Percentiles rank a stretch among this genome's conserved stretches.
These are phyloP conservation scores for Hetaerina americana DNA, from an alignment of 1,140 invertebrate species.

Conservation along the genomic window DNA sequence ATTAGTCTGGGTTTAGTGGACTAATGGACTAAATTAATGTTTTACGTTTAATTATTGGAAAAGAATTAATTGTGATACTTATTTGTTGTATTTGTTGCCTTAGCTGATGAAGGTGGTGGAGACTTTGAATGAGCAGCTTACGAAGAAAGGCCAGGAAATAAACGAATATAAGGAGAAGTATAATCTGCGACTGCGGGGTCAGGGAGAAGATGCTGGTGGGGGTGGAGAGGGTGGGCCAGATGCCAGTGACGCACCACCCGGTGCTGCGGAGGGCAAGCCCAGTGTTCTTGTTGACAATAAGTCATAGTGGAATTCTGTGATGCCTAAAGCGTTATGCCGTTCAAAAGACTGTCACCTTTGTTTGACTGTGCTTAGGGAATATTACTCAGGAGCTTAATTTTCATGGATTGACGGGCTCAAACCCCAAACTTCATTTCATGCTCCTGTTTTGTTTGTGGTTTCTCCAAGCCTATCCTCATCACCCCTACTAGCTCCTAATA, in stretches of 20 bases:
- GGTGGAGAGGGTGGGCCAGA: neutral
- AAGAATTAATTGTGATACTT: neutral
- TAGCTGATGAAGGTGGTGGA: conserved; percentile 64
- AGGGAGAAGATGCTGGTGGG: conserved; percentile 31
- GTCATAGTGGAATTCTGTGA: neutral
- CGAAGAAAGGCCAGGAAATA: conserved; percentile 78
- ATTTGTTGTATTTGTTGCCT: conserved; percentile 19
- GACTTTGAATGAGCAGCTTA: conserved; percentile 63
- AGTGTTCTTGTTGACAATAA: neutral
- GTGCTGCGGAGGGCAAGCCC: neutral
- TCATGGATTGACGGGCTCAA: too few relatives aligned
- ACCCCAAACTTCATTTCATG: too few relatives aligned
- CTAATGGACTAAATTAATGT: too few relatives aligned
- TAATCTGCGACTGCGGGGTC: conserved; percentile 64
- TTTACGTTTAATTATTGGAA: too few relatives aligned
- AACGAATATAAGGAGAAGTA: conserved; percentile 87
- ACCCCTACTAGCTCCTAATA: too few relatives aligned
- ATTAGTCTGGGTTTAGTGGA: too few relatives aligned
- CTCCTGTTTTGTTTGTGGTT: too few relatives aligned
- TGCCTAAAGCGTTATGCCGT: neutral
- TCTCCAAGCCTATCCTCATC: too few relatives aligned
- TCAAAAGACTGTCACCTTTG: neutral
- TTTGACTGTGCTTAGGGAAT: neutral
- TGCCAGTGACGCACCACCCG: neutral
- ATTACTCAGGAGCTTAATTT: neutral